A percentile compares a stretch with the other conserved stretches of the same genome.
Conservation (phyloP, 1,140 invertebrate genomes). For the Aphaenogaster ashmeadi region DNA sequence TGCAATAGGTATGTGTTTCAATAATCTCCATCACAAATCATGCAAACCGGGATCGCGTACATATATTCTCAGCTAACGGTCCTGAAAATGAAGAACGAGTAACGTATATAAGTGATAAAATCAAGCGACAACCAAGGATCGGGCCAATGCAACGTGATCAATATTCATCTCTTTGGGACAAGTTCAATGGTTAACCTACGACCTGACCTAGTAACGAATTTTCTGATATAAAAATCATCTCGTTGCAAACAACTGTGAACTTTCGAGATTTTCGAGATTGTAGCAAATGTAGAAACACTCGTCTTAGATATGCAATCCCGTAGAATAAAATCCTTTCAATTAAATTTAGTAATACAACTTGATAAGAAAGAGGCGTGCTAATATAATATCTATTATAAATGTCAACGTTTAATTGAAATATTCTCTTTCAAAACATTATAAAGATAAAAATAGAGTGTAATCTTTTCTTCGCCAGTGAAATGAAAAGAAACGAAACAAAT, state of each 20-base stretch:
- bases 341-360: neutral
- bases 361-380: neutral
- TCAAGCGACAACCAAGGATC: conserved; percentile 17
- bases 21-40: conserved; percentile 28
- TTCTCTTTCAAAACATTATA: neutral
- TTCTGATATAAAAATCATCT: conserved; percentile 13
- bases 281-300: neutral
- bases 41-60: neutral
- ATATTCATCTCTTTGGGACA: conserved; percentile 3
- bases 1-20: conserved; percentile 16
- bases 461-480: too few relatives aligned
- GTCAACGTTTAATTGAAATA: neutral
- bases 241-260: neutral
- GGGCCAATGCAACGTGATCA: neutral
- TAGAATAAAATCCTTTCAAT: neutral
- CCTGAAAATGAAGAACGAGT: conserved; percentile 32
- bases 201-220: conserved; percentile 36
- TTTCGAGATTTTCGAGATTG: neutral
- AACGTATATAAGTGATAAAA: conserved; percentile 45
- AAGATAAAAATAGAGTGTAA: too few relatives aligned
- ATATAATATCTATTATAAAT: neutral
- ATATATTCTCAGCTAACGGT: conserved; percentile 39
- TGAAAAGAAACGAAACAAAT: too few relatives aligned
- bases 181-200: conserved; percentile 19
- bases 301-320: neutral